phyloP scores from a whole-genome alignment of 2,797 vertebrate species.

The Peromyscus melanophrys region DNA sequence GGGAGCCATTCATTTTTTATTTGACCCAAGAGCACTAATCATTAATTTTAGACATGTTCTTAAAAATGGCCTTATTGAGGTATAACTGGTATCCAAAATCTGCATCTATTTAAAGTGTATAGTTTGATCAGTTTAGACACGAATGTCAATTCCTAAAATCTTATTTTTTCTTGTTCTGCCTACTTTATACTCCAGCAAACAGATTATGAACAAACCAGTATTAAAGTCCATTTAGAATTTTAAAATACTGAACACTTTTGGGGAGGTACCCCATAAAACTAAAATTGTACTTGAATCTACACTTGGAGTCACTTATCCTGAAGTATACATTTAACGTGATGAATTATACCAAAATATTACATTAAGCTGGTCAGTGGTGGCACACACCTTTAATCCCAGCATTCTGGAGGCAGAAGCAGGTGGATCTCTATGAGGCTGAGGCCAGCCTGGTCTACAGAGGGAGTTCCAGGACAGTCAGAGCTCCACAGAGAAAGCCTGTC shows the following conservation, averaged over 20 bases:
- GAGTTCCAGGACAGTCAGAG: background rate
- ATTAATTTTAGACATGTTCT: background rate
- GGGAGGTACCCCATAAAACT: constrained; percentile 4
- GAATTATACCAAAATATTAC: background rate
- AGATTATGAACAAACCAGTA: background rate
- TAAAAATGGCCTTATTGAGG: background rate
- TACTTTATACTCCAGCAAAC: background rate
- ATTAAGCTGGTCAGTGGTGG: background rate
- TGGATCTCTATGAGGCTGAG: background rate
- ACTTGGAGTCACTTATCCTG: background rate
- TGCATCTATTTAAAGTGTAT: background rate
- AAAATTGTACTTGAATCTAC: background rate
- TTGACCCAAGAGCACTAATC: background rate
- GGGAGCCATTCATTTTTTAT: background rate
- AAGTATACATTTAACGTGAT: background rate
- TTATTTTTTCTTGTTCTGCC: background rate
- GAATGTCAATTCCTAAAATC: background rate
- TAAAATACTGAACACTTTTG: constrained; percentile 30
- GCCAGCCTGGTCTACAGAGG: background rate
- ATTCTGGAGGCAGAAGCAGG: no score
- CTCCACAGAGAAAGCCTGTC: background rate
- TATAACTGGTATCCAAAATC: background rate
- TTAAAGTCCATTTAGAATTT: constrained; percentile 5
- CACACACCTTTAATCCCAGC: background rate
- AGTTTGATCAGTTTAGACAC: background rate